A percentile compares a stretch with the other conserved stretches of the same genome.
Evolutionary conservation across 2,888 invertebrate species (phyloP).

Genomic region (Enoplolaimus lenunculus): DNA sequence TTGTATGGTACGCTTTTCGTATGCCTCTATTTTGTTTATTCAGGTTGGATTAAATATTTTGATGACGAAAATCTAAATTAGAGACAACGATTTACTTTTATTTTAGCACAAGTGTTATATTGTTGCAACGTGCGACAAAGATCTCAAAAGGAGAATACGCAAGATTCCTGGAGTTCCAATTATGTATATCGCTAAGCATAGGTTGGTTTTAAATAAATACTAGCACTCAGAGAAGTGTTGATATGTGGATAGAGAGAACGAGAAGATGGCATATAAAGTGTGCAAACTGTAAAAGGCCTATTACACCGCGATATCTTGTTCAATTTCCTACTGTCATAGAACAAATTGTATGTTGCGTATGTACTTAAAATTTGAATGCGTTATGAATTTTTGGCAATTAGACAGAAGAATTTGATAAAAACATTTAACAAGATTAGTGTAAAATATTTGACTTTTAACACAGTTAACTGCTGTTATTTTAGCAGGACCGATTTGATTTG

Average conservation of each 20-base stretch:
- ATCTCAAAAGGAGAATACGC: constrained; percentile 78
- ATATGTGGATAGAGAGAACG: constrained; percentile 17
- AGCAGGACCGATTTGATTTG: too few relatives aligned
- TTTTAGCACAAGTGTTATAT: constrained; percentile 91
- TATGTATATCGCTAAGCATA: constrained; percentile 84
- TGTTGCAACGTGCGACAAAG: constrained; percentile 96
- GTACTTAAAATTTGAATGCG: too few relatives aligned
- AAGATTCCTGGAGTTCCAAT: constrained; percentile 98
- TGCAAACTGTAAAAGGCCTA: too few relatives aligned
- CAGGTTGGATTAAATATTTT: constrained; percentile 19
- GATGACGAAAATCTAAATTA: background rate
- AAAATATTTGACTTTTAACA: too few relatives aligned
- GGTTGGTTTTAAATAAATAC: too few relatives aligned
- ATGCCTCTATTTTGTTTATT: background rate
- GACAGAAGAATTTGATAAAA: too few relatives aligned
- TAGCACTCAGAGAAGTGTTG: background rate
- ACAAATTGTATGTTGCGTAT: too few relatives aligned
- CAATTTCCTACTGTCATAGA: constrained; percentile 1
- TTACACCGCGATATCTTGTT: background rate
- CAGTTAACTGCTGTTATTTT: too few relatives aligned
- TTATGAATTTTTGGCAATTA: too few relatives aligned
- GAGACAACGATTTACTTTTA: constrained; percentile 28
- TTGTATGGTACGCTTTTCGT: background rate
- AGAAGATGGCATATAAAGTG: constrained; percentile 7
- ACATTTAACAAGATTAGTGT: too few relatives aligned